Conservation (phyloP, 2,888 invertebrate species). For the Gari tellinella region DNA sequence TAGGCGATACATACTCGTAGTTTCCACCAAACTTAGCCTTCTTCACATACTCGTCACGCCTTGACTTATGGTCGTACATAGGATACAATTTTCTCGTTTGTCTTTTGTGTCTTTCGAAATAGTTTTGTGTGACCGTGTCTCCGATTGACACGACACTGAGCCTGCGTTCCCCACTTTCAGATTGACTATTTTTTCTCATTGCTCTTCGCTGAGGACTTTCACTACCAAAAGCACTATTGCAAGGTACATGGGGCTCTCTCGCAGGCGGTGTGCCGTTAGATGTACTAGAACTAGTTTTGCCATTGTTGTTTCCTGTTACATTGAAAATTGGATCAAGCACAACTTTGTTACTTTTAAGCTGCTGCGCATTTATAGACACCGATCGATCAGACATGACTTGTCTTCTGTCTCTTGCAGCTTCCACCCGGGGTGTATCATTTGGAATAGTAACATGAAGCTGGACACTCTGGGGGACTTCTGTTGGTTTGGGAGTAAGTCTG, state of each 20-base stretch:
- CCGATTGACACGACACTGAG: slow-evolving; percentile 58
- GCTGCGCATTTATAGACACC: no score
- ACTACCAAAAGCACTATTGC: neutral
- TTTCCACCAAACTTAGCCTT: slow-evolving; percentile 17
- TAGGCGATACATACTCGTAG: neutral
- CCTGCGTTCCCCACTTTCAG: slow-evolving; percentile 6
- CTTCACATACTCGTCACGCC: slow-evolving; percentile 31
- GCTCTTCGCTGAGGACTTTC: neutral
- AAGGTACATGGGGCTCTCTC: no score
- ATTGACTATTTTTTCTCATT: neutral
- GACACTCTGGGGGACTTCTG: slow-evolving; percentile 6
- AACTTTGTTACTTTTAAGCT: neutral
- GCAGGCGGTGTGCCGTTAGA: no score
- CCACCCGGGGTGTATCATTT: no score
- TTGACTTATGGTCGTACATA: slow-evolving; percentile 48
- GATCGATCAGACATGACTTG: no score
- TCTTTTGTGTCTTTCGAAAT: slow-evolving; percentile 30
- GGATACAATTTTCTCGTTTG: slow-evolving; percentile 52
- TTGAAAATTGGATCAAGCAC: neutral
- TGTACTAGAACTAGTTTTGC: no score
- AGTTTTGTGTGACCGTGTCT: slow-evolving; percentile 33
- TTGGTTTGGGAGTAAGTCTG: slow-evolving; percentile 40
- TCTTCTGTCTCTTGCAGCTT: no score
- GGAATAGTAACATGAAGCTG: no score
- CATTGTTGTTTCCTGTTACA: neutral